phyloP scores from a whole-genome alignment of 2,888 invertebrate species.

The Anorthoa munda region DNA sequence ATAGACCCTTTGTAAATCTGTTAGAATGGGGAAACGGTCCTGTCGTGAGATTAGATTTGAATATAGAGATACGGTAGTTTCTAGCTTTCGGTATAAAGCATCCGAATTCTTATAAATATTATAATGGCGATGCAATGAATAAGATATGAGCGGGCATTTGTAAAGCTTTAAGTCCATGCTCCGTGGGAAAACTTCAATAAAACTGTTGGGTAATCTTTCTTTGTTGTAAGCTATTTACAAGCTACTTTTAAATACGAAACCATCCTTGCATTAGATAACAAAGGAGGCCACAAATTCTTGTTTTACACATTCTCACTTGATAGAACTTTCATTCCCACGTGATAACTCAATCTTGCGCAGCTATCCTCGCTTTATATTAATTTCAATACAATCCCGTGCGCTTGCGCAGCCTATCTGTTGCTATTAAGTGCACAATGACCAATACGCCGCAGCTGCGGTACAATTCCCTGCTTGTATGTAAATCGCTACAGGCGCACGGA shows the following conservation, averaged over 20 bases:
- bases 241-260: neutral
- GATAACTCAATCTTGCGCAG: constrained; percentile 34
- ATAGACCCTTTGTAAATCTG: constrained; percentile 52
- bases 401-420: constrained; percentile 31
- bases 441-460: constrained; percentile 55
- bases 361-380: constrained; percentile 29
- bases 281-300: neutral
- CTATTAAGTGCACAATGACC: constrained; percentile 63
- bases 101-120: constrained; percentile 19
- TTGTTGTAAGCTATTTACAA: neutral
- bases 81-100: neutral
- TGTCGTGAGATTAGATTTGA: constrained; percentile 20
- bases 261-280: neutral
- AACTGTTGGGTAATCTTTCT: neutral
- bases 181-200: constrained; percentile 8
- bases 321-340: constrained; percentile 36
- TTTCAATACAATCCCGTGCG: constrained; percentile 52
- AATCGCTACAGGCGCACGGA: constrained; percentile 61
- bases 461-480: constrained; percentile 65
- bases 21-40: constrained; percentile 33
- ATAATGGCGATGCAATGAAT: constrained; percentile 9
- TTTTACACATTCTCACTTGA: neutral
- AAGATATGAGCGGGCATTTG: constrained; percentile 3
- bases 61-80: constrained; percentile 23
- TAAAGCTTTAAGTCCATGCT: neutral